These are phyloP conservation scores for Trissolcus basalis DNA, from an alignment of 1,140 invertebrate genomes.

Conservation along the genomic window DNA sequence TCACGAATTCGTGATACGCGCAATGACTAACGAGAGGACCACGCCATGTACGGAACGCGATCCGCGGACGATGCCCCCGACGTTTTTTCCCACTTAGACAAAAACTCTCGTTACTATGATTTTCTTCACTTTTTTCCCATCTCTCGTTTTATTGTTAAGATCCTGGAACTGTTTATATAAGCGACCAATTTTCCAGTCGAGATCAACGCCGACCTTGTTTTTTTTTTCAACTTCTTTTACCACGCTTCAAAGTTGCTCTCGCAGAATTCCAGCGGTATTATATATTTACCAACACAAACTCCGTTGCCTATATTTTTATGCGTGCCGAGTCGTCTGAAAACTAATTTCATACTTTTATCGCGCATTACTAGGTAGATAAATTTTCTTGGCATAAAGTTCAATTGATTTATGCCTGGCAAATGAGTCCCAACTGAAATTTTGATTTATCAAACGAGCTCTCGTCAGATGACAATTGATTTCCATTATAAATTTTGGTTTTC, in stretches of 20 bases:
- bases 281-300: too few relatives aligned
- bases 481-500: too few relatives aligned
- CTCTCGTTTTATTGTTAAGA: neutral
- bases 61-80: conserved; percentile 29
- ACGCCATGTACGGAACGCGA: conserved; percentile 57
- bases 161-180: too few relatives aligned
- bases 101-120: conserved; percentile 31
- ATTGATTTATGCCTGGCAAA: neutral
- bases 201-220: too few relatives aligned
- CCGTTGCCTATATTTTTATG: neutral
- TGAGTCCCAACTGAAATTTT: neutral
- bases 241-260: too few relatives aligned
- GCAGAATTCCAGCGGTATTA: too few relatives aligned
- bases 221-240: too few relatives aligned
- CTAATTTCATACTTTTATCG: conserved; percentile 2
- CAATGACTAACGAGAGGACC: conserved; percentile 56
- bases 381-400: neutral
- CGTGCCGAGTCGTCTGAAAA: neutral
- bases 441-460: neutral
- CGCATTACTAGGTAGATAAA: neutral
- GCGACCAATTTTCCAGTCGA: too few relatives aligned
- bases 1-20: conserved; percentile 61
- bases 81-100: conserved; percentile 32
- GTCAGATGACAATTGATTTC: too few relatives aligned
- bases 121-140: neutral